phyloP scores from a whole-genome alignment of 2,113 vertebrate species.

The Lonchura striata region DNA sequence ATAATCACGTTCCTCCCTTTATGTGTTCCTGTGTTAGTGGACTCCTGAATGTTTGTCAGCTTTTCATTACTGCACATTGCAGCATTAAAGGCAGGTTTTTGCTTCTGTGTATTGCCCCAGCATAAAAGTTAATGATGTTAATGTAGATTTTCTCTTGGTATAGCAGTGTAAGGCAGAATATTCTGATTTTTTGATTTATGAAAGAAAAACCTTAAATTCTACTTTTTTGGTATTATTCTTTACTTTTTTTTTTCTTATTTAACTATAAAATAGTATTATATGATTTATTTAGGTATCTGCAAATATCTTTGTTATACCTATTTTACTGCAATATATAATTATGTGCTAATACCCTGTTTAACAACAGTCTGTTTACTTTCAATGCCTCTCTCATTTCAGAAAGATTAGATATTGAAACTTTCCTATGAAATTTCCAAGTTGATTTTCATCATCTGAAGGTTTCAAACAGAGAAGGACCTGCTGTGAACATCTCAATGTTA shows the following conservation, averaged over 20 bases:
- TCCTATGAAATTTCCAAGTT: not conserved
- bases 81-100: not conserved
- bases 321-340: not conserved
- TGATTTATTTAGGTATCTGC: not conserved
- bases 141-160: not conserved
- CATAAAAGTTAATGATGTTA: not conserved
- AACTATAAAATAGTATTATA: not conserved
- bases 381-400: not conserved
- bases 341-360: not conserved
- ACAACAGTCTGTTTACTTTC: not conserved
- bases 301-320: not conserved
- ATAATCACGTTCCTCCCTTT: accelerated
- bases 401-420: not conserved
- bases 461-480: not conserved
- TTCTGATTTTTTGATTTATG: not conserved
- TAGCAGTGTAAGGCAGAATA: not conserved
- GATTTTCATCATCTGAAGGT: not conserved
- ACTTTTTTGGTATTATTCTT: not conserved
- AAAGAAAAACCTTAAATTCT: too few relatives aligned
- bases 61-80: not conserved
- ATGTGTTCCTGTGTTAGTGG: not conserved
- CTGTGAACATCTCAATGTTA: not conserved
- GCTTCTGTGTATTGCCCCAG: not conserved
- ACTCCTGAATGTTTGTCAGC: not conserved
- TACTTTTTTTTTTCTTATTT: not conserved